Conservation (phyloP, 2,888 invertebrate genomes). For the Harpalus rufipes region DNA sequence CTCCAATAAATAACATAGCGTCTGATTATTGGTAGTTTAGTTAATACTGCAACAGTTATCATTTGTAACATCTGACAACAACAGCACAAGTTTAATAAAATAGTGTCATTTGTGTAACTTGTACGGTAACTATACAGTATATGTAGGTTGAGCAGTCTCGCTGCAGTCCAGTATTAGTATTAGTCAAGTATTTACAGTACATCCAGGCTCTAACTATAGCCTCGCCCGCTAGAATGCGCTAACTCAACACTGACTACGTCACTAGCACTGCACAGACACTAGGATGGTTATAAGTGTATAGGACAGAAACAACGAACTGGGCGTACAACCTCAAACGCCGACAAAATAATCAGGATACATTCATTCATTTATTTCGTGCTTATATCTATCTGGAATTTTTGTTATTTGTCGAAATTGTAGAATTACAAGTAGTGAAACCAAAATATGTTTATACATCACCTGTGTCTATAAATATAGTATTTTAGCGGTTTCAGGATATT, state of each 20-base stretch:
- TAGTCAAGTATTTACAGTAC: neutral
- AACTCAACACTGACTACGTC: neutral
- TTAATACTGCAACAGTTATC: conserved; percentile 64
- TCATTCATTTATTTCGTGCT: too few species aligned
- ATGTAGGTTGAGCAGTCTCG: neutral
- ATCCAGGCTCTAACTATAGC: neutral
- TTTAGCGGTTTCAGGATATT: too few species aligned
- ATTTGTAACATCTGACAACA: conserved; percentile 59
- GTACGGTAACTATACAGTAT: conserved; percentile 26
- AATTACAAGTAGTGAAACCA: too few species aligned
- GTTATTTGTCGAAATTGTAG: too few species aligned
- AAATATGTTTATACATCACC: too few species aligned
- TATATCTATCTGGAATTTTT: too few species aligned
- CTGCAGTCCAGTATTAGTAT: neutral
- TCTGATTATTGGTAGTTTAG: conserved; percentile 50
- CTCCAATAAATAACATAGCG: conserved; percentile 64
- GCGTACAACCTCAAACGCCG: neutral
- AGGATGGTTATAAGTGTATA: neutral
- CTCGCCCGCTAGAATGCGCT: conserved; percentile 12
- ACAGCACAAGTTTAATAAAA: conserved; percentile 61
- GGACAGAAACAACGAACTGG: conserved; percentile 31
- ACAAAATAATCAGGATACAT: too few species aligned
- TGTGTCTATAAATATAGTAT: too few species aligned
- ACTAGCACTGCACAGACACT: conserved; percentile 2
- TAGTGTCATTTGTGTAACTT: conserved; percentile 54